Conservation (phyloP, 2,797 vertebrate species). For the Basileuterus tristriatus region DNA sequence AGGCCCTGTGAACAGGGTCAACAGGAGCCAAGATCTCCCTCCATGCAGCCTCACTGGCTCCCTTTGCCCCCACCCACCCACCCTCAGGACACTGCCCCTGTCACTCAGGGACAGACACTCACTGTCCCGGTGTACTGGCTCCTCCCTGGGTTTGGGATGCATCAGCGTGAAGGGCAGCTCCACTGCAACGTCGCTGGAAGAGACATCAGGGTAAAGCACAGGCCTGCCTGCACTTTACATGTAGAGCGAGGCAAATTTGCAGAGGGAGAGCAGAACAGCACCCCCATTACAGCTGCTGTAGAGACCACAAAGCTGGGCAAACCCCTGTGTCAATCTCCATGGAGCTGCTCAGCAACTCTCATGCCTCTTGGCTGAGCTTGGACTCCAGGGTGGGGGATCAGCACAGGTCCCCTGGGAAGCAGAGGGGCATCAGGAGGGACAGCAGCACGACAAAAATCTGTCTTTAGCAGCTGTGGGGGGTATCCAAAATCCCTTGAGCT, state of each 20-base stretch:
- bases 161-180: slow-evolving; percentile 93
- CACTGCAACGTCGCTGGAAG: slow-evolving; percentile 88
- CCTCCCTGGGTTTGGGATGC: slow-evolving; percentile 91
- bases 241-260: not conserved
- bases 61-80: not conserved
- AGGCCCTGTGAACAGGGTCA: not conserved
- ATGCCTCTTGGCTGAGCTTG: not conserved
- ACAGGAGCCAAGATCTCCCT: not conserved
- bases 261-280: not conserved
- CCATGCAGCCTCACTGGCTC: not conserved
- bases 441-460: not conserved
- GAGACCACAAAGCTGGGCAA: not conserved
- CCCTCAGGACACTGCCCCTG: not conserved
- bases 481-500: not conserved
- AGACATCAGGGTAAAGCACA: not conserved
- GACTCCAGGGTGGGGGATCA: not conserved
- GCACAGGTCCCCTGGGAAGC: not conserved
- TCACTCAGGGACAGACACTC: not conserved
- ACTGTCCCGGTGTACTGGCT: slow-evolving; percentile 85
- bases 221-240: not conserved
- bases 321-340: not conserved
- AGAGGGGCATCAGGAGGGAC: not conserved
- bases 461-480: not conserved
- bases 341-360: not conserved
- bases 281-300: not conserved